Base-by-base conservation (phyloP, 2,113 vertebrate genomes). In the Peromyscus polionotus region DNA sequence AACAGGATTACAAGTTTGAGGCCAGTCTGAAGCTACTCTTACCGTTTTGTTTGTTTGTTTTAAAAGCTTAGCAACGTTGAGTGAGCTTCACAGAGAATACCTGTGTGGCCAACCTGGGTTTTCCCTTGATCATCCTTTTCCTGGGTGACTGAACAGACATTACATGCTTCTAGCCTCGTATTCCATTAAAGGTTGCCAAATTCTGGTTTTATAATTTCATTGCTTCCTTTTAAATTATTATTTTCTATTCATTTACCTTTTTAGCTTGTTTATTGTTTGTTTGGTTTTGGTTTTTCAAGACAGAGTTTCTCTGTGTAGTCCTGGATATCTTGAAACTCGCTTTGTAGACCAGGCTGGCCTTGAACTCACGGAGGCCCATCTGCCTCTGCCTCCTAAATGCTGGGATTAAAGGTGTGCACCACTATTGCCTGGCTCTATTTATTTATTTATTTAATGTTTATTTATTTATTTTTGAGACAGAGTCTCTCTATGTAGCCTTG, bases 151-250 rank as follows among this genome's bases (percentile, higher is more conserved):
- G n/a, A 7, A 26, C 22, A 59, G 11, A 48, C 54, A 10, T 84
- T 61, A 61, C 13, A 17, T 17, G 81, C 80, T 84, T 28, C 59
- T 28, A 61, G 7, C 26, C 22, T 42, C 16, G n/a, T 39, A 42
- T 84, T 84, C n/a, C 24, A 17, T 42, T 84, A 63, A 84, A 83
- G 26, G 22, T 63, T 42, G n/a, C 39, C 24, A 17, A 63, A 84
- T 84, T 63, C 81, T 61, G n/a, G 13, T 10, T 63, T 42, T 28
- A 36, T 83, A 17, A 42, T 5, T 90, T 83, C 36, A 95, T 90
- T 94, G 88, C 90, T 90, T 96, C 73, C 86, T 68, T n/a, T 88
- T 24, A 67, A 65, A 68, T 22, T n/a, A 83, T 51, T 36, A 12
- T 70, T 68, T 68, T 87, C 6, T 87, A 9, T n/a, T 87, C 51